Conservation (phyloP, 2,888 invertebrate species). For the Dione juno region DNA sequence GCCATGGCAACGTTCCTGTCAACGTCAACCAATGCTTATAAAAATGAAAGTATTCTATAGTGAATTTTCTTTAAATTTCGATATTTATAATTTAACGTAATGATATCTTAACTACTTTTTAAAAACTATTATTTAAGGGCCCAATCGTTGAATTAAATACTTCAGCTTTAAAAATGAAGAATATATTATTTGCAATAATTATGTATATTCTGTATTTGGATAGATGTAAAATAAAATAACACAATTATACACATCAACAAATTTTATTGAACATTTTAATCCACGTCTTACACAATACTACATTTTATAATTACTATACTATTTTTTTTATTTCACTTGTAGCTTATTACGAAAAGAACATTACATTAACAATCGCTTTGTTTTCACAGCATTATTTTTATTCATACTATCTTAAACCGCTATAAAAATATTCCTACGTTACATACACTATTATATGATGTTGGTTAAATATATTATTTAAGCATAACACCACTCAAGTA, state of each 20-base stretch:
- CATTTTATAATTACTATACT: background rate
- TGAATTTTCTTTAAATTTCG: too few species aligned
- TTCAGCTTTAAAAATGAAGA: too few species aligned
- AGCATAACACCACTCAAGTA: conserved; percentile 9
- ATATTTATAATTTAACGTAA: too few species aligned
- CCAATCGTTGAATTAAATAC: too few species aligned
- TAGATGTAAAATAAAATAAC: conserved; percentile 18
- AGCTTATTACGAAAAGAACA: background rate
- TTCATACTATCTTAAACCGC: conserved; percentile 13
- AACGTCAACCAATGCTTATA: background rate
- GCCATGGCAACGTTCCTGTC: conserved; percentile 64
- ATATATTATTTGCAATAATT: too few species aligned
- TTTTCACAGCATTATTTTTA: conserved; percentile 10
- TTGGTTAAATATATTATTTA: conserved; percentile 11
- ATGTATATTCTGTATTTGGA: background rate
- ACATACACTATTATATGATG: conserved; percentile 13
- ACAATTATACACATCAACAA: conserved; percentile 34
- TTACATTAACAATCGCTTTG: background rate
- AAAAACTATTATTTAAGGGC: too few species aligned
- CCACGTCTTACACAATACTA: conserved; percentile 27
- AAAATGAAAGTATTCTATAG: too few species aligned
- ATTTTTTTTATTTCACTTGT: background rate
- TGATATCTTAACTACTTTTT: too few species aligned
- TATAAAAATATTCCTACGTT: background rate
- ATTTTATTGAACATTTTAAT: conserved; percentile 39